Evolutionary conservation across 1,140 invertebrate genomes (phyloP), one percentile per base, ranked within the genome.

Genomic region (Drosophila tani): DNA sequence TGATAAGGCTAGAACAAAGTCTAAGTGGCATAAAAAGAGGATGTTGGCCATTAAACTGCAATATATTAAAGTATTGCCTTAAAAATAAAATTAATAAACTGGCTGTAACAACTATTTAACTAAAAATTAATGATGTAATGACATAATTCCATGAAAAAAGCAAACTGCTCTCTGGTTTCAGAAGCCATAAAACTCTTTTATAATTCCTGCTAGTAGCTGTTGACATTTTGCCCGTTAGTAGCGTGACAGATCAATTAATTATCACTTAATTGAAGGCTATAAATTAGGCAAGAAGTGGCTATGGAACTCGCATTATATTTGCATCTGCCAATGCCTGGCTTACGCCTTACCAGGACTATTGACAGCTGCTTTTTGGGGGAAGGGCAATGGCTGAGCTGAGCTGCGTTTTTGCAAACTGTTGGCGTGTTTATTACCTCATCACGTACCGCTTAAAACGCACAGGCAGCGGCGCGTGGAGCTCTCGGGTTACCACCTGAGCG

Each of bases 341-440:
- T 27, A 69, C 79, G 75, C 66, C 80, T 81, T 71, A 53, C 17
- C 43, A 56, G 41, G 63, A 57, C 60, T 47, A 74, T 58, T 81
- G 84, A 84, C 84, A 87, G 83, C 84, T 87, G 83, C 71, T 53
- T 50, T 55, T 70, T 24, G 21, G 24, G 50, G 50, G 58, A 78
- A 70, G 75, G 74, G 75, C 75, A 74, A 40, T 64, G 65, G n/a
- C 17, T 68, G 65, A 50, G n/a, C 24, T 62, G 65, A 50, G 57
- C 35, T 40, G 50, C 49, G 66, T 64, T 49, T 71, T 71, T 57
- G 66, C 70, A 59, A 51, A 73, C 68, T 66, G 73, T 76, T 90
- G 81, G 69, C 79, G 70, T 79, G 66, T 90, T 86, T 90, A 79
- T 88, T 81, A 85, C 85, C 85, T 79, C 82, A 81, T 68, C 85